Conservation (phyloP, 92 coral and sea anemone species). For the Actinostola sp. region DNA sequence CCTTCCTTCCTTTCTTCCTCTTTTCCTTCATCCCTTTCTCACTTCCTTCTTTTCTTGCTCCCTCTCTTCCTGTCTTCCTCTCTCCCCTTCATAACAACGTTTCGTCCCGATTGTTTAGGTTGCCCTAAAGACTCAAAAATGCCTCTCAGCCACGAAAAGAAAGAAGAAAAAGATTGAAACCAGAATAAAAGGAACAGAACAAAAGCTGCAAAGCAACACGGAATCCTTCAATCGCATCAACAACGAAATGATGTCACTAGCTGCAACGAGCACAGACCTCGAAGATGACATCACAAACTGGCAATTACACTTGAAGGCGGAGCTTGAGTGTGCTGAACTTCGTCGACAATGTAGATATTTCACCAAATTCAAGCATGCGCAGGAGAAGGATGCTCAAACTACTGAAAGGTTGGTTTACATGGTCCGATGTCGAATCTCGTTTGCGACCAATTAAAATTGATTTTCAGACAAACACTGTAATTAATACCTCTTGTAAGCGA, state of each 20-base stretch:
- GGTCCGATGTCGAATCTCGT: too few species aligned
- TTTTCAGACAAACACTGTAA: too few species aligned
- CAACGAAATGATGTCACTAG: slow-evolving; percentile 56
- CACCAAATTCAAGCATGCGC: slow-evolving; percentile 67
- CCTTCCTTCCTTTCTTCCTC: not conserved
- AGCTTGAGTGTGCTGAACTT: slow-evolving; percentile 69
- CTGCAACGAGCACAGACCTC: slow-evolving; percentile 40
- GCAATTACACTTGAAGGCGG: slow-evolving; percentile 40
- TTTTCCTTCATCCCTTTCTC: not conserved
- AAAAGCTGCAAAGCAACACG: slow-evolving; percentile 65
- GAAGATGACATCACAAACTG: slow-evolving; percentile 38
- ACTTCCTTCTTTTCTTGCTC: not conserved
- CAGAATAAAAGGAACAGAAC: slow-evolving; percentile 59
- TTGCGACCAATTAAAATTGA: too few species aligned
- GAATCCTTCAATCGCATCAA: slow-evolving; percentile 71
- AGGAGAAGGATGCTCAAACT: slow-evolving; percentile 73
- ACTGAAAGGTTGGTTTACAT: slow-evolving; percentile 86
- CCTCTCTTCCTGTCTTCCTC: too few species aligned
- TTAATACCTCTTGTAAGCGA: too few species aligned
- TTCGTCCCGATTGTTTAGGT: slow-evolving; percentile 44
- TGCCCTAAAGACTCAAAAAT: slow-evolving; percentile 56
- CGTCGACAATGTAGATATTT: slow-evolving; percentile 85
- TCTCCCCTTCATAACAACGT: too few species aligned
- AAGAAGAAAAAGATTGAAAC: slow-evolving; percentile 73
- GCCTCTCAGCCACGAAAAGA: slow-evolving; percentile 69